Conservation (phyloP, 2,113 vertebrate genomes). For the Gymnocephalus cernua region DNA sequence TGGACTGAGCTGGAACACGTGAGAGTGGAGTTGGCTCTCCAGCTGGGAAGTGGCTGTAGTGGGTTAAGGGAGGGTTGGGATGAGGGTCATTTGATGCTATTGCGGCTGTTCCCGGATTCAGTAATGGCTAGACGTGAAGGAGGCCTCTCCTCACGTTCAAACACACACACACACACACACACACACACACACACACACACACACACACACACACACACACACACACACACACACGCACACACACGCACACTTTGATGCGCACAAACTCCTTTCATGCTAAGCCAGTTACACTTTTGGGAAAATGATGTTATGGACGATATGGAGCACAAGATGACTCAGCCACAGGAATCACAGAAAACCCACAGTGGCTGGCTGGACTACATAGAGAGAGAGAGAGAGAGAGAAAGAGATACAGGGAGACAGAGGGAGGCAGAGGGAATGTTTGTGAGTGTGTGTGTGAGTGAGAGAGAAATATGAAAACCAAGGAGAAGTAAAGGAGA, state of each 20-base stretch:
- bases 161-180: not conserved
- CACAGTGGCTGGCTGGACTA: constrained; percentile 63
- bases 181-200: constrained; percentile 8
- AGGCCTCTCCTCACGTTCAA: constrained; percentile 11
- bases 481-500: constrained; percentile 46
- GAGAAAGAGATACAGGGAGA: not conserved
- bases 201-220: not conserved
- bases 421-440: constrained; percentile 20
- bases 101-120: constrained; percentile 64
- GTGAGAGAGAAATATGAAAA: constrained; percentile 34
- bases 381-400: constrained; percentile 43
- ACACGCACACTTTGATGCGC: constrained; percentile 12
- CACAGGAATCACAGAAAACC: constrained; percentile 75
- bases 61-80: constrained; percentile 24
- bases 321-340: constrained; percentile 73
- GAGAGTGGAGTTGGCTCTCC: constrained; percentile 19
- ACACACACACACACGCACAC: not conserved
- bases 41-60: constrained; percentile 39
- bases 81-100: constrained; percentile 69
- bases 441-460: constrained; percentile 4
- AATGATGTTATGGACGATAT: constrained; percentile 70
- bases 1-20: constrained; percentile 32
- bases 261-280: constrained; percentile 67
- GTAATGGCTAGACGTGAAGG: constrained; percentile 57
- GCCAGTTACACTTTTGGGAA: constrained; percentile 79